phyloP scores from a whole-genome alignment of 1,140 invertebrate species.

The Monochamus saltuarius region DNA sequence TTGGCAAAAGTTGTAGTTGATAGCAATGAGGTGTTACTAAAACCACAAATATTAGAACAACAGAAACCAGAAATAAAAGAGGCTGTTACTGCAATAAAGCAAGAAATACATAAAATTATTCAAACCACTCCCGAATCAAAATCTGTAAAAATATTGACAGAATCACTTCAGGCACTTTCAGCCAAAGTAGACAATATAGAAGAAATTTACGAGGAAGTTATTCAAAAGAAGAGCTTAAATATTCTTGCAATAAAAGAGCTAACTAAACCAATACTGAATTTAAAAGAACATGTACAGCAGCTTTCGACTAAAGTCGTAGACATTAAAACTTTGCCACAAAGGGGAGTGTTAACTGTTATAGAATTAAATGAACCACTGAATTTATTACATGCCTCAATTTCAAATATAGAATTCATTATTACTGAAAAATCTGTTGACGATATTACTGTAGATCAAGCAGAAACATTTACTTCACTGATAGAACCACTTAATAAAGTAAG shows the following conservation, averaged over 20 bases:
- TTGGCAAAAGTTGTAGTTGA: slow-evolving; percentile 20
- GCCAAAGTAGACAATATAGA: slow-evolving; percentile 20
- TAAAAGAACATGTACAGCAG: slow-evolving; percentile 10
- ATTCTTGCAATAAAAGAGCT: slow-evolving; percentile 4
- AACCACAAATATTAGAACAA: slow-evolving; percentile 18
- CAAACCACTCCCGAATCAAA: slow-evolving; percentile 7
- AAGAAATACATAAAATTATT: slow-evolving; percentile 16
- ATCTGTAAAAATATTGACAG: slow-evolving; percentile 5
- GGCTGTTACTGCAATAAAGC: slow-evolving; percentile 19
- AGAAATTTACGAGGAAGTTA: slow-evolving; percentile 1
- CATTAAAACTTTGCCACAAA: not conserved
- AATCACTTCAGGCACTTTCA: slow-evolving; percentile 18
- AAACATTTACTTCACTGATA: slow-evolving; percentile 4
- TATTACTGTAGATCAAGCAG: slow-evolving; percentile 14
- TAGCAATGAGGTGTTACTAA: slow-evolving; percentile 17
- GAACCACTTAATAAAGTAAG: slow-evolving; percentile 19
- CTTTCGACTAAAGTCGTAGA: slow-evolving; percentile 11
- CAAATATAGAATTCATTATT: slow-evolving; percentile 2
- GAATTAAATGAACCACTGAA: not conserved
- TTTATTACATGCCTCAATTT: not conserved
- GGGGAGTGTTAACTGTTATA: not conserved
- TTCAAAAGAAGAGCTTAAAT: not conserved
- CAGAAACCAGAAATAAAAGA: slow-evolving; percentile 25
- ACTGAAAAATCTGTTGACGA: slow-evolving; percentile 7
- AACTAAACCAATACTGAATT: not conserved